phyloP scores from a whole-genome alignment of 2,888 invertebrate genomes.

The Pecten maximus region DNA sequence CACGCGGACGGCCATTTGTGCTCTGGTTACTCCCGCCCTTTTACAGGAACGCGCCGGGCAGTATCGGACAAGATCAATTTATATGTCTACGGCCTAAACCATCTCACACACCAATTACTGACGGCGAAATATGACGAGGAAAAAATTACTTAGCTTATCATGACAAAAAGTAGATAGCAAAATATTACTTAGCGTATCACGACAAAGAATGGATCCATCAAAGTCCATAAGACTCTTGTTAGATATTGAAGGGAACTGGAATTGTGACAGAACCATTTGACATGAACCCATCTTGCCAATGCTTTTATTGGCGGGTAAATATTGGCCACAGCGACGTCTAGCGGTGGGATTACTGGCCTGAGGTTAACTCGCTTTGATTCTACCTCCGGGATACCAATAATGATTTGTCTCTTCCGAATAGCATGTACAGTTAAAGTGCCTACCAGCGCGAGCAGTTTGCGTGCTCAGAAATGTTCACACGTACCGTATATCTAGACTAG shows the following conservation, averaged over 20 bases:
- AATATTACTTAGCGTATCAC: slow-evolving; percentile 17
- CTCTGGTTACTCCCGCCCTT: slow-evolving; percentile 18
- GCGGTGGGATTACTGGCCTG: background rate
- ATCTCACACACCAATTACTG: slow-evolving; percentile 19
- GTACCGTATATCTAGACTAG: background rate
- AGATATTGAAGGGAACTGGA: background rate
- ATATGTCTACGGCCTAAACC: background rate
- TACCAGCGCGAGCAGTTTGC: background rate
- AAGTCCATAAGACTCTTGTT: background rate
- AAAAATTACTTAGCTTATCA: slow-evolving; percentile 28
- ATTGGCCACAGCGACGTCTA: background rate
- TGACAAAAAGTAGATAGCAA: slow-evolving; percentile 3
- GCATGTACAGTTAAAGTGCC: background rate
- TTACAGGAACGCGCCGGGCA: background rate
- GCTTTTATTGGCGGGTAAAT: slow-evolving; percentile 29
- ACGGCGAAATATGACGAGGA: slow-evolving; percentile 17
- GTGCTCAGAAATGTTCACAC: background rate
- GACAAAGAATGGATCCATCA: background rate
- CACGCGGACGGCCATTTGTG: slow-evolving; percentile 5
- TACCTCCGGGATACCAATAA: slow-evolving; percentile 4
- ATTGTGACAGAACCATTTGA: slow-evolving; percentile 27
- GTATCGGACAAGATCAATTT: slow-evolving; percentile 26
- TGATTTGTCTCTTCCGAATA: slow-evolving; percentile 15
- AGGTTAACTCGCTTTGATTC: slow-evolving; percentile 19
- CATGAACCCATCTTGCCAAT: background rate